Conservation (phyloP, 2,797 vertebrate species). For the Lepidocolaptes lacrymiger region DNA sequence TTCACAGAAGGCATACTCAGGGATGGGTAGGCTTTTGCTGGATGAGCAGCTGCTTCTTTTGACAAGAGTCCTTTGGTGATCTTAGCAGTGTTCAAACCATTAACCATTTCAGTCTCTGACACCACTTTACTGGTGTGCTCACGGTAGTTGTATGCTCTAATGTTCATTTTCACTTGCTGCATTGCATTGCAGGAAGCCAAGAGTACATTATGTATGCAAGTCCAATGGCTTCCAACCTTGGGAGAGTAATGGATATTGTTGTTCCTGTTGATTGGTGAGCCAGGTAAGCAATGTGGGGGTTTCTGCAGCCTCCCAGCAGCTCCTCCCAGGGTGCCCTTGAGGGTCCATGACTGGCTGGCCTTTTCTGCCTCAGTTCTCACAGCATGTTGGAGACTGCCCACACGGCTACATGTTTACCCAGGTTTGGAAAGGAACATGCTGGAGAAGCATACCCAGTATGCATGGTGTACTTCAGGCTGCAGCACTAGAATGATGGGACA, state of each 20-base stretch:
- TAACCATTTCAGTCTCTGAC: too few species aligned
- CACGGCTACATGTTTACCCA: not conserved
- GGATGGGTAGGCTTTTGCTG: too few species aligned
- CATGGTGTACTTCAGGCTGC: not conserved
- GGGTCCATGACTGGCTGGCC: accelerated
- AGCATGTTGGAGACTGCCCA: not conserved
- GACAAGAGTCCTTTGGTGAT: too few species aligned
- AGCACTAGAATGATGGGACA: not conserved
- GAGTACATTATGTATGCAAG: not conserved
- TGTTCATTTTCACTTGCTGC: not conserved
- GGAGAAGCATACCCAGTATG: not conserved
- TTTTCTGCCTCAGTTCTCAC: not conserved
- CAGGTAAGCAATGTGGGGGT: not conserved
- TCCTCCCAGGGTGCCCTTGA: not conserved
- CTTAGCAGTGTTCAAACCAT: too few species aligned
- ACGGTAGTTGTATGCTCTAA: not conserved
- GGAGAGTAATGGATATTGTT: not conserved
- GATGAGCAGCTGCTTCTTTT: too few species aligned
- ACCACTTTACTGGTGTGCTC: not conserved
- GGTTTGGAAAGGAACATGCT: not conserved
- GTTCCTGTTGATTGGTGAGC: not conserved
- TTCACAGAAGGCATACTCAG: too few species aligned
- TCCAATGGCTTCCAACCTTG: not conserved
- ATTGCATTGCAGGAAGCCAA: not conserved
- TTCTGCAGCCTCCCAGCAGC: not conserved